Evolutionary conservation across 2,797 vertebrate genomes (phyloP).

Genomic region (Brachymystax lenok): DNA sequence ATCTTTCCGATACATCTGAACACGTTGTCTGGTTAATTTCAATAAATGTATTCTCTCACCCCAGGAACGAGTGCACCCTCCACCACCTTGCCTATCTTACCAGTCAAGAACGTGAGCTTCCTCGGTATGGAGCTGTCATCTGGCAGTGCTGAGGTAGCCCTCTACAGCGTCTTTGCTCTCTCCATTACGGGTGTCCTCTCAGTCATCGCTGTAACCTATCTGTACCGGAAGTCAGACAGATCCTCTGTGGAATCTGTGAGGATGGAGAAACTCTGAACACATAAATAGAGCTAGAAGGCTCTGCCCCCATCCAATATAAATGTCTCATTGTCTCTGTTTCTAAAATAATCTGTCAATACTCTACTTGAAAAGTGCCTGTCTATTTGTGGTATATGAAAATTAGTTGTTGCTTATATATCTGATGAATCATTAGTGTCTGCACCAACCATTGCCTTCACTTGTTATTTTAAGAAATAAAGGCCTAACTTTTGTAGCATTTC

Average conservation of each 20-base stretch:
- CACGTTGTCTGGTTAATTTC: too few relatives aligned
- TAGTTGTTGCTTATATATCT: not conserved
- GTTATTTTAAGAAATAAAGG: not conserved
- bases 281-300: not conserved
- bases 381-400: not conserved
- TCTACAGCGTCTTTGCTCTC: constrained; percentile 59
- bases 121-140: constrained; percentile 62
- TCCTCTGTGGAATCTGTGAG: fast-evolving
- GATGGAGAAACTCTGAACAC: not conserved
- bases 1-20: not conserved
- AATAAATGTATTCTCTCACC: constrained; percentile 15
- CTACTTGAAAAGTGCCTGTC: not conserved
- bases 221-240: constrained; percentile 30
- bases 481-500: not conserved
- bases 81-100: constrained; percentile 10
- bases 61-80: constrained; percentile 48
- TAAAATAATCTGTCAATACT: not conserved
- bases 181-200: constrained; percentile 39
- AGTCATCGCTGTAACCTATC: constrained; percentile 28
- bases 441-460: not conserved
- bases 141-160: constrained; percentile 57
- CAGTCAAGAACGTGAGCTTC: constrained; percentile 51
- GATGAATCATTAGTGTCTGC: not conserved
- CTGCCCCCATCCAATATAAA: not conserved
- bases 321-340: not conserved